Evolutionary conservation across 2,888 invertebrate genomes (phyloP).

Genomic region (Oscheius sp.): DNA sequence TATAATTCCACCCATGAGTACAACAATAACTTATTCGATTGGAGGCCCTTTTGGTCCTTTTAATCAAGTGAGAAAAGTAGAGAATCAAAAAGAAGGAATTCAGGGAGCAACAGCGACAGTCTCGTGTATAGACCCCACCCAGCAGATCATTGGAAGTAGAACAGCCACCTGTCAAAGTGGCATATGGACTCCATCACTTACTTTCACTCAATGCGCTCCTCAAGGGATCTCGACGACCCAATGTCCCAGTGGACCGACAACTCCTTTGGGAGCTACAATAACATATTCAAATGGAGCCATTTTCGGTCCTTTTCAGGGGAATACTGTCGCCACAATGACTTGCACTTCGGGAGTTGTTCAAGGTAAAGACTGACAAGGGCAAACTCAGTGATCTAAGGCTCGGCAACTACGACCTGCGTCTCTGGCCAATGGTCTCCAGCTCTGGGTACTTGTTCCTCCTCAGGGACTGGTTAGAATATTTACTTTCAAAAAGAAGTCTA

Average conservation of each 20-base stretch:
- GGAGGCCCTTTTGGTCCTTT: conserved; percentile 39
- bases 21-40: conserved; percentile 35
- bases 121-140: conserved; percentile 35
- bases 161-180: conserved; percentile 44
- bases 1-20: conserved; percentile 39
- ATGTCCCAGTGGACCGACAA: background rate
- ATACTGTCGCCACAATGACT: conserved; percentile 34
- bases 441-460: background rate
- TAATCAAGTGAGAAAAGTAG: background rate
- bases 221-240: conserved; percentile 2
- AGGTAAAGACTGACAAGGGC: too few species aligned
- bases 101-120: conserved; percentile 43
- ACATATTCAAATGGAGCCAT: conserved; percentile 12
- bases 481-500: background rate
- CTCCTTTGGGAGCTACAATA: conserved; percentile 18
- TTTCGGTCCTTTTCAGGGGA: conserved; percentile 6
- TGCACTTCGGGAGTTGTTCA: conserved; percentile 33
- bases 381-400: conserved; percentile 42
- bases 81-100: background rate
- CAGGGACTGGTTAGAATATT: background rate
- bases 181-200: conserved; percentile 41
- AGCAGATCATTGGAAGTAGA: conserved; percentile 31
- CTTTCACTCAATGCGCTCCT: conserved; percentile 13
- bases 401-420: conserved; percentile 38
- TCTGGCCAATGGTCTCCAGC: conserved; percentile 46